Evolutionary conservation across 1,140 invertebrate species (phyloP), one percentile per base, ranked within the genome.

Genomic region (Antheraea pernyi): DNA sequence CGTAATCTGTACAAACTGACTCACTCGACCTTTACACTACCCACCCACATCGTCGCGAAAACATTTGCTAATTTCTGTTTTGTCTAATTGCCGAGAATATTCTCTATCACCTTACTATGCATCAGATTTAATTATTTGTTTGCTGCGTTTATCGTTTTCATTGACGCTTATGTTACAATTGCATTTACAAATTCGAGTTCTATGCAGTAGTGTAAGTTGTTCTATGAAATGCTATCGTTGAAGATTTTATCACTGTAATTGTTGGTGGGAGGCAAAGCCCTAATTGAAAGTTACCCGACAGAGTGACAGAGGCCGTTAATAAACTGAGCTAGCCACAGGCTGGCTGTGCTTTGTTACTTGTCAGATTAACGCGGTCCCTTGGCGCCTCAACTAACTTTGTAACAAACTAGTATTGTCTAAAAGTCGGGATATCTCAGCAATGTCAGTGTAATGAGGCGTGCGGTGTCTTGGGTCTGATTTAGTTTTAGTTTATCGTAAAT

Each of bases 261-360:
- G 37, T n/a, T 53, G 46, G 78, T 80, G 71, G 70, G 19, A 69
- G 67, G 77, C 70, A 75, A 75, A 74, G 71, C 78, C 71, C 81
- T 87, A 86, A 87, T 89, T 87, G 86, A 85, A 86, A 82, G 83
- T 86, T 87, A 86, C 82, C 81, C 77, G 82, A 74, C 61, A 68
- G 78, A 86, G 79, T 88, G 85, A 85, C 83, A 82, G 79, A 78
- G 84, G 82, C 79, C 81, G 81, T 84, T 89, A 87, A 36, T 61
- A 65, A 65, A 65, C 42, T 19, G 19, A 85, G 82, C 80, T 79
- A 75, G 73, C 68, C 70, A 71, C 71, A 72, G 76, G 77, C 79
- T 78, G 73, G 53, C 80, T 80, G 74, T 78, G 78, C 79, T 82
- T 83, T 82, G 84, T 89, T 86, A 71, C 75, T 81, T 89, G 86